phyloP scores from a whole-genome alignment of 2,113 vertebrate genomes.

The Hystrix cristata region DNA sequence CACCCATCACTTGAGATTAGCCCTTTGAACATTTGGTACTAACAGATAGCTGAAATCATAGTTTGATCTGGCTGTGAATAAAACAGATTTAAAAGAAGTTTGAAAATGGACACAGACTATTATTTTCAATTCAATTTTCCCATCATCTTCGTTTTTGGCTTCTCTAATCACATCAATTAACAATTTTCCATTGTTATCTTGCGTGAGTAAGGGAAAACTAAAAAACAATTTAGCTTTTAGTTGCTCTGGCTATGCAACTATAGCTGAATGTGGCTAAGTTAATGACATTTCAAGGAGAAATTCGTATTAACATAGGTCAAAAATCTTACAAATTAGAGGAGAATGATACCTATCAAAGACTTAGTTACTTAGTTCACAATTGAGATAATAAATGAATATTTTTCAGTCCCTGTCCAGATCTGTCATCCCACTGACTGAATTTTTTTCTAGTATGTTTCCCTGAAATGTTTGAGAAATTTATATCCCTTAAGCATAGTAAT shows the following conservation, averaged over 20 bases:
- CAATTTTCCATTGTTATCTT: constrained; percentile 35
- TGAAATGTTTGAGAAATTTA: constrained; percentile 19
- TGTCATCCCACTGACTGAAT: background rate
- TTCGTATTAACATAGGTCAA: constrained; percentile 36
- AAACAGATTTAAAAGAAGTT: constrained; percentile 51
- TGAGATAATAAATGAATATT: background rate
- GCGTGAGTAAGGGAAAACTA: background rate
- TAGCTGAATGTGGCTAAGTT: constrained; percentile 28
- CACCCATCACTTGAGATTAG: constrained; percentile 72
- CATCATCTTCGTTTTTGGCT: constrained; percentile 38
- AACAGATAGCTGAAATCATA: constrained; percentile 60
- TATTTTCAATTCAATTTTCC: constrained; percentile 36
- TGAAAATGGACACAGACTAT: constrained; percentile 35
- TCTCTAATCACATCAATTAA: constrained; percentile 53
- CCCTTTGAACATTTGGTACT: constrained; percentile 42
- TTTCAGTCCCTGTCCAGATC: background rate
- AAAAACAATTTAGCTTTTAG: constrained; percentile 53
- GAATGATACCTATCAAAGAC: background rate
- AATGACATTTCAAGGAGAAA: constrained; percentile 33
- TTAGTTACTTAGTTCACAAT: background rate
- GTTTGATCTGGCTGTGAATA: constrained; percentile 70
- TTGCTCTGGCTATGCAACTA: background rate
- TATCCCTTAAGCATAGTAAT: background rate
- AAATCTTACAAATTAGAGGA: constrained; percentile 57
- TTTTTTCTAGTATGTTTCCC: background rate